phyloP scores from a whole-genome alignment of 2,113 vertebrate species.

The Hippoglossus stenolepis region DNA sequence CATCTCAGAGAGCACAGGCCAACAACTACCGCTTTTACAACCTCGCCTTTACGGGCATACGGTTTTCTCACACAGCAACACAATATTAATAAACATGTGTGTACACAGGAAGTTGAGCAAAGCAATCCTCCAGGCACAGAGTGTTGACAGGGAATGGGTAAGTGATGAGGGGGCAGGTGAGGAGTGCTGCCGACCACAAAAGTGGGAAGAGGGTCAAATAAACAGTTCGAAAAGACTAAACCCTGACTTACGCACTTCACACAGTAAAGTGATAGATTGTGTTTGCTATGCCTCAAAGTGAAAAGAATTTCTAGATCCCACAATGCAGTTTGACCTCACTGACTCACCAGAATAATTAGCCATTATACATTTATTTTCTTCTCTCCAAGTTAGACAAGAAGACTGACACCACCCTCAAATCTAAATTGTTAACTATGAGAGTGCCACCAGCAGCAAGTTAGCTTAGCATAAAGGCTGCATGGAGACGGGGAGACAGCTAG shows the following conservation, averaged over 20 bases:
- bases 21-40: constrained; percentile 75
- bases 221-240: constrained; percentile 30
- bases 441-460: neutral
- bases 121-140: constrained; percentile 41
- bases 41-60: constrained; percentile 56
- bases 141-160: constrained; percentile 54
- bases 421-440: neutral
- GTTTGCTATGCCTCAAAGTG: constrained; percentile 8
- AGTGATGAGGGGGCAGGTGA: constrained; percentile 52
- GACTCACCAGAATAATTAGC: neutral
- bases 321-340: constrained; percentile 6
- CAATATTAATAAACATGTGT: constrained; percentile 70
- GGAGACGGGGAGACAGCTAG: neutral
- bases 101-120: constrained; percentile 62
- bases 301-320: neutral
- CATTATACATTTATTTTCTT: neutral
- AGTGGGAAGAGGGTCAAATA: constrained; percentile 26
- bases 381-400: neutral
- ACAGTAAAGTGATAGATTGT: constrained; percentile 10
- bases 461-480: neutral
- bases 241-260: constrained; percentile 17
- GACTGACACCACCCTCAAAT: neutral
- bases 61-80: constrained; percentile 60
- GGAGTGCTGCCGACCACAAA: constrained; percentile 40
- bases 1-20: constrained; percentile 70